Percentiles rank a stretch among this genome's conserved stretches.
Conservation (phyloP, 2,113 vertebrate species). For the Saccopteryx leptura region DNA sequence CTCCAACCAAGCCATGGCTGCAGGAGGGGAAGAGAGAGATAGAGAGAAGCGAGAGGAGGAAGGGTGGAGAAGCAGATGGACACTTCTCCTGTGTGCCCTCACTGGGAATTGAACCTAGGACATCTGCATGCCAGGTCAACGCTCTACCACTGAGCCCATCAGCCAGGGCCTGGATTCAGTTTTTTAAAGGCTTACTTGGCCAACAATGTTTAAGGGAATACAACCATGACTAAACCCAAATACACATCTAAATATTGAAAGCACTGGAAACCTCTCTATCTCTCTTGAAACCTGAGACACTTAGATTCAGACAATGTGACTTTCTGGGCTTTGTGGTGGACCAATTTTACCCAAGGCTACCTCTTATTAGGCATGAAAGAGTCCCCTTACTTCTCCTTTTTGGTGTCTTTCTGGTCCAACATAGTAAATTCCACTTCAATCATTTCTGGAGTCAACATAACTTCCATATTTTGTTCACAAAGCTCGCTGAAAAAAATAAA, state of each 20-base stretch:
- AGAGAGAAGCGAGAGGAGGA: no score
- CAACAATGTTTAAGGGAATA: background rate
- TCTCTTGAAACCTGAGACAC: background rate
- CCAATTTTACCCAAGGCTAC: background rate
- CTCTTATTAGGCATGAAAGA: background rate
- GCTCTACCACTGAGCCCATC: no score
- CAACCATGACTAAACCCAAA: background rate
- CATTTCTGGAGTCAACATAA: conserved; percentile 92
- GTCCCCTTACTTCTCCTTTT: conserved; percentile 76
- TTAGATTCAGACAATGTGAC: conserved; percentile 9
- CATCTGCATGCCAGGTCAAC: no score
- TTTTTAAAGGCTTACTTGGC: background rate
- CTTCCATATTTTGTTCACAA: conserved; percentile 83
- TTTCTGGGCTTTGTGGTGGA: background rate
- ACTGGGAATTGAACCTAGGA: no score
- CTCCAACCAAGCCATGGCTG: no score
- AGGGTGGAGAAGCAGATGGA: no score
- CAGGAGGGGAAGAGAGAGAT: no score
- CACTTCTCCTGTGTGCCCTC: no score
- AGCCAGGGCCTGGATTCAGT: no score
- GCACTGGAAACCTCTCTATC: background rate
- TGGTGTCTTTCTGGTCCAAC: conserved; percentile 52
- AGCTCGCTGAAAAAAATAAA: conserved; percentile 85
- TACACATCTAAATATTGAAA: background rate
- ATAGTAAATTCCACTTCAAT: conserved; percentile 91